Evolutionary conservation across 2,113 vertebrate genomes (phyloP), one percentile per base, ranked within the genome.

Genomic region (Hippocampus barbouri): DNA sequence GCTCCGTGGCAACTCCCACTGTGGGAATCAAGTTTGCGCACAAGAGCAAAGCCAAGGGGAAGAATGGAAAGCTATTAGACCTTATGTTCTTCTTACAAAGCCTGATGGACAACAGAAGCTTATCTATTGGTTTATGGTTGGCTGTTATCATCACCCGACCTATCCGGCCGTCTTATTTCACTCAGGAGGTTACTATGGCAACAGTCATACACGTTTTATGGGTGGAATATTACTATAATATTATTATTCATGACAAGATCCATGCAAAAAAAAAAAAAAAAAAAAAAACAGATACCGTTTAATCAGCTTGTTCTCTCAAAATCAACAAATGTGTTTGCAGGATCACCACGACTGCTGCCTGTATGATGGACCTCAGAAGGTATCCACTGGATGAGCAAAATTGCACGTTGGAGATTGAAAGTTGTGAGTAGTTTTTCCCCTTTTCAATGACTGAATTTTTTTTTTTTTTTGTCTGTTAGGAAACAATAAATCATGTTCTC

Each of bases 371-470:
- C 85, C 91, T 98, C 25, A 91, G 97, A 74, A 88, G 96, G 69
- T 98, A 98, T 67, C 97, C 97, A 0, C 88, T 98, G 88, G 96
- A 98, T 75, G 96, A 98, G 74, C 96, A 98, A 80, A 98, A 98
- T 91, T 98, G 96, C 88, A 98, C 96, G 0, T 88, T 98, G 71
- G 96, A 98, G 87, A 98, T 98, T 77, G 96, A 98, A 78, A 98
- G 96, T 82, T 98, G 96, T 98, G 89, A 97, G 96, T 97, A 71
- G 47, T 47, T 45, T 8, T 59, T 38, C 34, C 43, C 15, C 7
- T 49, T 62, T 57, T 27, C 9, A 25, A 54, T 4, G 43, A 4
- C 34, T 38, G 30, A 34, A 5, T 34, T 34, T 5, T 34, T 34
- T 34, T 34, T 34, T 34, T 34, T 5, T 34, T 34, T 34, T 34